Percentiles rank a stretch among this genome's conserved stretches.
These are phyloP conservation scores for Notothenia rossii DNA, from an alignment of 2,113 vertebrate genomes.

Conservation along the genomic window DNA sequence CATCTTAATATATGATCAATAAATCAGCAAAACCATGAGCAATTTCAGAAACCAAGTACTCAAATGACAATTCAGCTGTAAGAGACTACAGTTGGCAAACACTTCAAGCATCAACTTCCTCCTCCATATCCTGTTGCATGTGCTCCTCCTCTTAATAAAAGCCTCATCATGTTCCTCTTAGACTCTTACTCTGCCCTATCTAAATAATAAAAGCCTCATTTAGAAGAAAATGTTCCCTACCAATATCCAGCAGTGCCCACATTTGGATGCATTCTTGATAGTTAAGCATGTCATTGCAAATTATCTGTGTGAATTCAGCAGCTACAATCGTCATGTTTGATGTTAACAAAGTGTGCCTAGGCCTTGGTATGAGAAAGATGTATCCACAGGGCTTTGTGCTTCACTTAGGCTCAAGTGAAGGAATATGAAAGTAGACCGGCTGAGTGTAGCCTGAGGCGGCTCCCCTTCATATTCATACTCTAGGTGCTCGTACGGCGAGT, in stretches of 20 bases:
- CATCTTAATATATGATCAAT: too few species aligned
- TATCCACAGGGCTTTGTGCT: constrained; percentile 6
- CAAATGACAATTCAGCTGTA: too few species aligned
- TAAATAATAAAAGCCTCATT: background rate
- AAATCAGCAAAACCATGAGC: too few species aligned
- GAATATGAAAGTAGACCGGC: constrained; percentile 14
- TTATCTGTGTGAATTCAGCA: background rate
- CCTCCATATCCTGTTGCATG: too few species aligned
- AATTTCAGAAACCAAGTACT: too few species aligned
- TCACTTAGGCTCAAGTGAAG: background rate
- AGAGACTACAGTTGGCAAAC: too few species aligned
- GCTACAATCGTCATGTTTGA: background rate
- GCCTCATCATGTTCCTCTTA: background rate
- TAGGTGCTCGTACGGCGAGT: constrained; percentile 1
- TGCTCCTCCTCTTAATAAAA: too few species aligned
- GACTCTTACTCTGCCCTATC: background rate
- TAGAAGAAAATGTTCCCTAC: too few species aligned
- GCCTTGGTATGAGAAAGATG: background rate
- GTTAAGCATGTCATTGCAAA: too few species aligned
- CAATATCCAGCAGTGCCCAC: too few species aligned
- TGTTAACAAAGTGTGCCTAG: background rate
- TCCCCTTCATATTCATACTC: background rate
- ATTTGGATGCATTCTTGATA: too few species aligned
- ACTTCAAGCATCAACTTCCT: too few species aligned
- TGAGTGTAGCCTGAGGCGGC: constrained; percentile 7